A percentile compares a stretch with the other conserved stretches of the same genome.
Conservation (phyloP, 2,797 vertebrate species). For the Crypturellus tataupa region DNA sequence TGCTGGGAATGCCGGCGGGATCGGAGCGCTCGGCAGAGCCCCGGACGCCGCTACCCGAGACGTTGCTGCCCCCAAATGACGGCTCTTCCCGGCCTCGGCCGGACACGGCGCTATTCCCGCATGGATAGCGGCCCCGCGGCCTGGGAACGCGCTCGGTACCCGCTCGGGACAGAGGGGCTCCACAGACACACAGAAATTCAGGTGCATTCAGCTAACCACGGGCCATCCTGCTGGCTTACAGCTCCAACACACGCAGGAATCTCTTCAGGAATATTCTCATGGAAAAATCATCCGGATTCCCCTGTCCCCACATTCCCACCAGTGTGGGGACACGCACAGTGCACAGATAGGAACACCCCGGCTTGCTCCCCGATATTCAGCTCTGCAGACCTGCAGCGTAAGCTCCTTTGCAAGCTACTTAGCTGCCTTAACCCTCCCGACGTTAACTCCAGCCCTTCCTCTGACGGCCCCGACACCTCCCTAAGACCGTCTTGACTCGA, state of each 20-base stretch:
- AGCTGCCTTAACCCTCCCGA: slow-evolving; percentile 25
- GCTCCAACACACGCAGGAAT: background rate
- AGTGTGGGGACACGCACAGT: background rate
- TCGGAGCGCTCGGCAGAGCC: background rate
- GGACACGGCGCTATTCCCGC: no score
- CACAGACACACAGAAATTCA: slow-evolving; percentile 21
- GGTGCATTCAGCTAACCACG: background rate
- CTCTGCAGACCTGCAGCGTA: background rate
- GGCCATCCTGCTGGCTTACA: background rate
- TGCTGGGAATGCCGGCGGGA: background rate
- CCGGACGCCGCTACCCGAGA: background rate
- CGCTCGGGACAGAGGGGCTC: background rate
- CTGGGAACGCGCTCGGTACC: no score
- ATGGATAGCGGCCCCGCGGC: background rate
- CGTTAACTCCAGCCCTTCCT: slow-evolving; percentile 25
- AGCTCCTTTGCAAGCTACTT: slow-evolving; percentile 39
- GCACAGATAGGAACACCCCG: background rate
- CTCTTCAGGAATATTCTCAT: background rate
- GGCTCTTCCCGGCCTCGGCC: no score
- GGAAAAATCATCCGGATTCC: background rate
- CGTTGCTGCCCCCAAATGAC: background rate
- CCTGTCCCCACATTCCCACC: background rate
- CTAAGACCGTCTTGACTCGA: slow-evolving; percentile 45
- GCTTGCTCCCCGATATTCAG: background rate
- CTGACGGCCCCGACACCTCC: slow-evolving; percentile 46